Conservation (phyloP, 2,113 vertebrate genomes). For the Callithrix jacchus region DNA sequence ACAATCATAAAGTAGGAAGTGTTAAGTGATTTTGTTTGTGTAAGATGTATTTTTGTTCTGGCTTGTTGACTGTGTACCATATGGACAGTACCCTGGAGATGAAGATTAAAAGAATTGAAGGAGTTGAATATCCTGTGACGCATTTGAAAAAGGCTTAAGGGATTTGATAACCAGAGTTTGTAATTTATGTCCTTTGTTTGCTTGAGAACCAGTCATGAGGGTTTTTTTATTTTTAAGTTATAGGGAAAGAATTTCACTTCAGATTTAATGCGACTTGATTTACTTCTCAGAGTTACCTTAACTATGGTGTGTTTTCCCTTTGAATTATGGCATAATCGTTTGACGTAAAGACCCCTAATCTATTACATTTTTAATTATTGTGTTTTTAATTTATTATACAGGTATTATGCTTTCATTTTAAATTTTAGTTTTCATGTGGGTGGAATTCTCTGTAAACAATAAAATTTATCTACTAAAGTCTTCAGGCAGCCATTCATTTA, state of each 20-base stretch:
- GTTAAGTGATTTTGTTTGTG: neutral
- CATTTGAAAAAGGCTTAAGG: conserved; percentile 59
- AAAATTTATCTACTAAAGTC: neutral
- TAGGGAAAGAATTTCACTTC: neutral
- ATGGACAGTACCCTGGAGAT: neutral
- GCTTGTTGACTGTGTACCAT: neutral
- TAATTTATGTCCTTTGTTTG: conserved; percentile 36
- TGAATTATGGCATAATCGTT: neutral
- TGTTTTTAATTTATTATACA: neutral
- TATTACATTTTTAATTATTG: neutral
- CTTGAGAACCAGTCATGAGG: neutral
- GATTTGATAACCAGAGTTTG: conserved; percentile 28
- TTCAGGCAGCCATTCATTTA: neutral
- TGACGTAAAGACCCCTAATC: neutral
- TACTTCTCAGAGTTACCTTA: neutral
- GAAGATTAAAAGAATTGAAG: conserved; percentile 30
- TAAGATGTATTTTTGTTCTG: neutral
- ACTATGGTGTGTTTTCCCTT: neutral
- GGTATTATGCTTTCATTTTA: conserved; percentile 4
- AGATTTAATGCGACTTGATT: neutral
- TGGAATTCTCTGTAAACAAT: conserved; percentile 11
- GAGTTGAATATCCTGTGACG: conserved; percentile 47
- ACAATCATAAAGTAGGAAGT: neutral
- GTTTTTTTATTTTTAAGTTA: neutral
- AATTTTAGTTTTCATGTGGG: conserved; percentile 22